Evolutionary conservation across 2,113 vertebrate species (phyloP).

Genomic region (Grus americana): DNA sequence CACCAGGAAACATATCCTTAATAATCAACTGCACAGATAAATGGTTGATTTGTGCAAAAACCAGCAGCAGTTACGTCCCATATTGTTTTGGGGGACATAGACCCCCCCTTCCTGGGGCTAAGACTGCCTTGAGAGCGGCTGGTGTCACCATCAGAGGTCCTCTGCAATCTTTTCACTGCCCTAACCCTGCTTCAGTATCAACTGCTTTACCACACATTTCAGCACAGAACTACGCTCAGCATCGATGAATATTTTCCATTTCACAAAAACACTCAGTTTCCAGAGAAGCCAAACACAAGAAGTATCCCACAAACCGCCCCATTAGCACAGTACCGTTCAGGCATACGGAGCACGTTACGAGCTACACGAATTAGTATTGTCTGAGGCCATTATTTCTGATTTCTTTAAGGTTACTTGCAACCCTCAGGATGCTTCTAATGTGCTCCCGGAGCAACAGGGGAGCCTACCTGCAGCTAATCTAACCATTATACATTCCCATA

Average conservation of each 20-base stretch:
- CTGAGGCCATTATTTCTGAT: background rate
- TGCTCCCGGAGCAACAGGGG: background rate
- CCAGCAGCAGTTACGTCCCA: background rate
- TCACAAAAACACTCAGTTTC: background rate
- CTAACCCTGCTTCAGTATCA: rapidly evolving
- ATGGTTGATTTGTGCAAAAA: background rate
- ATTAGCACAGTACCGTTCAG: background rate
- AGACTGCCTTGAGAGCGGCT: background rate
- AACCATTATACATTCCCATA: background rate
- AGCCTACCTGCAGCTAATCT: slow-evolving; percentile 33
- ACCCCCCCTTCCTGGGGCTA: background rate
- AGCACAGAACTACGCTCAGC: background rate
- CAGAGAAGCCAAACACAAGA: background rate
- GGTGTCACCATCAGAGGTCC: background rate
- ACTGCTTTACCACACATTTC: background rate
- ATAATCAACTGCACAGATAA: rapidly evolving
- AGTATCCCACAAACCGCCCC: background rate
- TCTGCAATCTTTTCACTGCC: background rate
- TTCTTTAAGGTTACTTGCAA: slow-evolving; percentile 5
- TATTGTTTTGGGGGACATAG: rapidly evolving
- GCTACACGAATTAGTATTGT: background rate
- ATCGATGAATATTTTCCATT: background rate
- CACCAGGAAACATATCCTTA: background rate
- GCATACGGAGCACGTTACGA: background rate
- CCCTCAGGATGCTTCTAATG: slow-evolving; percentile 11